Conservation (phyloP, 2,797 vertebrate species). For the Myotis myotis region DNA sequence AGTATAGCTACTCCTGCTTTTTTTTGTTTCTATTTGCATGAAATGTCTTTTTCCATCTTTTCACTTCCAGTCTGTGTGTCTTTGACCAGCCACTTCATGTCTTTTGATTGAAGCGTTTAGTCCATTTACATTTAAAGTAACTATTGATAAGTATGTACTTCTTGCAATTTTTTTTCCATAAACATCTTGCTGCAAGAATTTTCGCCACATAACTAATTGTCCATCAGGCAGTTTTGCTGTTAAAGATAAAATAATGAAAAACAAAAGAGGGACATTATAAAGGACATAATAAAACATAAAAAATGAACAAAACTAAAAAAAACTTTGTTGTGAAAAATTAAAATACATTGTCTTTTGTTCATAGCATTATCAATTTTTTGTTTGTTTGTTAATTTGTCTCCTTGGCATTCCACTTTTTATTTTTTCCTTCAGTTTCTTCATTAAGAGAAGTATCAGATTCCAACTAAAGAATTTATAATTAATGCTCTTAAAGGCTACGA, state of each 20-base stretch:
- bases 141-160: neutral
- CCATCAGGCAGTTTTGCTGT: neutral
- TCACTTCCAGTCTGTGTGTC: neutral
- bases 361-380: neutral
- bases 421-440: neutral
- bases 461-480: neutral
- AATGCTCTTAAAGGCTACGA: neutral
- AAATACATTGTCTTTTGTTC: neutral
- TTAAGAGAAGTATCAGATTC: neutral
- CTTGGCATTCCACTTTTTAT: neutral
- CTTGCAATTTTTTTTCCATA: neutral
- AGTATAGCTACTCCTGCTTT: neutral
- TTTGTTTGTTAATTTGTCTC: neutral
- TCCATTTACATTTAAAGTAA: neutral
- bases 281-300: neutral
- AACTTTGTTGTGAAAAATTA: neutral
- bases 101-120: neutral
- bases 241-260: neutral
- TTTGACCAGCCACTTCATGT: neutral
- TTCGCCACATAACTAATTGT: neutral
- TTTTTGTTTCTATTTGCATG: neutral
- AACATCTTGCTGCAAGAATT: neutral
- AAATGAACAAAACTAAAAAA: neutral
- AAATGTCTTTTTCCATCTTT: neutral
- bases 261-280: neutral